A percentile compares a stretch with the other conserved stretches of the same genome.
Evolutionary conservation across 1,140 invertebrate genomes (phyloP).

Genomic region (Neelides sp.): DNA sequence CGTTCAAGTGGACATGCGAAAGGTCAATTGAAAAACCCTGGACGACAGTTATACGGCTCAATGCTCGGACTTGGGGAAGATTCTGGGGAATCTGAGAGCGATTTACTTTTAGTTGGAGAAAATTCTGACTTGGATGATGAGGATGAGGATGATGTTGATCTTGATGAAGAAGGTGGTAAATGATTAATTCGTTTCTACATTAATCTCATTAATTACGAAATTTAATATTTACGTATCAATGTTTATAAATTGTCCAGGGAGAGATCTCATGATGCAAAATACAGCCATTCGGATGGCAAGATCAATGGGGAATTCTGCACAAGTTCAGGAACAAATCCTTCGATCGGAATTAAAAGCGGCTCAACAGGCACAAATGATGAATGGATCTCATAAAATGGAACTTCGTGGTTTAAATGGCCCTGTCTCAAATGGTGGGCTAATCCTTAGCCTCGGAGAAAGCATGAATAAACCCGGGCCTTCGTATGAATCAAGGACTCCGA

Average conservation of each 20-base stretch:
- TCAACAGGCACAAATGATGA: too few species aligned
- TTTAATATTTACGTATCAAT: not conserved
- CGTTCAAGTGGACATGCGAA: too few species aligned
- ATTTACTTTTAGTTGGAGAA: constrained; percentile 26
- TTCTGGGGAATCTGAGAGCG: constrained; percentile 24
- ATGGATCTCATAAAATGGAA: too few species aligned
- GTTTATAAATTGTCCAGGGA: not conserved
- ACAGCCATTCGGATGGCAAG: constrained; percentile 9
- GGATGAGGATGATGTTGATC: constrained; percentile 28
- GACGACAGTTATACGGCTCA: constrained; percentile 21
- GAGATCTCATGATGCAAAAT: constrained; percentile 1
- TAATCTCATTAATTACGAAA: not conserved
- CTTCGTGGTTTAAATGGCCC: too few species aligned
- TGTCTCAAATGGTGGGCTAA: too few species aligned
- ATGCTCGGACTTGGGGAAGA: constrained; percentile 25
- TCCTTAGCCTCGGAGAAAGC: too few species aligned
- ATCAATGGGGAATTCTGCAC: constrained; percentile 1
- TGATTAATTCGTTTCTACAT: not conserved
- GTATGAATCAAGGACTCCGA: too few species aligned
- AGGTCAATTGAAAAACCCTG: too few species aligned
- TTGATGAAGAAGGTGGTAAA: constrained; percentile 9
- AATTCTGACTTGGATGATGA: constrained; percentile 23
- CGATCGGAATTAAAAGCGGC: constrained; percentile 5
- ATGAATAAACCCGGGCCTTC: too few species aligned
- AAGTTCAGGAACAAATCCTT: constrained; percentile 8